These are phyloP conservation scores for Melanotaenia boesemani DNA, from an alignment of 2,797 vertebrate genomes.

Conservation along the genomic window DNA sequence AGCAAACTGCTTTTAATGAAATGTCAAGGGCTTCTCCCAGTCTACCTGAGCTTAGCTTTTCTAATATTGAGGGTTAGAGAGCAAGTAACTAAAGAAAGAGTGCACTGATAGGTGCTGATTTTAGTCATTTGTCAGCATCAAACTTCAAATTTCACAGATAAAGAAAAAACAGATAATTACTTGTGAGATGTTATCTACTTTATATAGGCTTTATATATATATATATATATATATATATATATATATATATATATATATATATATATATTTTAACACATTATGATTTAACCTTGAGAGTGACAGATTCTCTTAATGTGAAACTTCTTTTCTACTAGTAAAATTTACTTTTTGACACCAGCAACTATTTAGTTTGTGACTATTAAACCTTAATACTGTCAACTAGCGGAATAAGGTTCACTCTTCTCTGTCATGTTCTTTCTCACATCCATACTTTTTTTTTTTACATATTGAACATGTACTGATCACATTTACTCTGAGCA, in stretches of 20 bases:
- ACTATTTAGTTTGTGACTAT: not conserved
- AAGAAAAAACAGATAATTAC: not conserved
- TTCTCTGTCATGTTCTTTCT: too few relatives aligned
- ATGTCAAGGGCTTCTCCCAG: slow-evolving; percentile 15
- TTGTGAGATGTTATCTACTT: not conserved
- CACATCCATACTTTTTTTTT: too few relatives aligned
- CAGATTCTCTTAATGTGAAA: not conserved
- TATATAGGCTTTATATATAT: too few relatives aligned
- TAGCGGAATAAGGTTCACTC: too few relatives aligned
- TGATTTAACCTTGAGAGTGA: not conserved
- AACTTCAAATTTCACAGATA: not conserved
- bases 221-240: too few relatives aligned
- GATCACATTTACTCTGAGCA: too few relatives aligned
- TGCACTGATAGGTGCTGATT: not conserved
- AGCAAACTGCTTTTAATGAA: slow-evolving; percentile 14
- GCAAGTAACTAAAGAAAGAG: slow-evolving; percentile 4
- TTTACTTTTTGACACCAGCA: not conserved
- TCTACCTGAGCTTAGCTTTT: slow-evolving; percentile 7
- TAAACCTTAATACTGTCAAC: not conserved
- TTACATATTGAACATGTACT: too few relatives aligned
- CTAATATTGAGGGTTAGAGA: not conserved
- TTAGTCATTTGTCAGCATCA: slow-evolving; percentile 2
- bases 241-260: too few relatives aligned
- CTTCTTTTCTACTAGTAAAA: not conserved
- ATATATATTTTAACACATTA: not conserved